Conservation (phyloP, 1,140 invertebrate species). For the Diprion similis region DNA sequence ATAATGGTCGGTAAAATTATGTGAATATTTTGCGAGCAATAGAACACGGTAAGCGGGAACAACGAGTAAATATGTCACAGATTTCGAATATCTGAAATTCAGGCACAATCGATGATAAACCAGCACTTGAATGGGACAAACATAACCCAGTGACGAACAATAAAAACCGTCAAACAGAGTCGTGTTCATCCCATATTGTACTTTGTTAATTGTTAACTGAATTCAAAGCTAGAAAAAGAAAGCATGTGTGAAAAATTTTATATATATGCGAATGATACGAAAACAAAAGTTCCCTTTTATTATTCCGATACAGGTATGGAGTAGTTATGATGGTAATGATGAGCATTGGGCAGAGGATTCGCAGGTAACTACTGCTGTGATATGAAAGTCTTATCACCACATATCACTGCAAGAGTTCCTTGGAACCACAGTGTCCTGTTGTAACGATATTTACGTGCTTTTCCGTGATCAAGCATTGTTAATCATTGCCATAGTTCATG, state of each 20-base stretch:
- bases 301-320: background rate
- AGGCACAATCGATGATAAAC: conserved; percentile 29
- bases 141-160: conserved; percentile 68
- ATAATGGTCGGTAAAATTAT: background rate
- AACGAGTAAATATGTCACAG: too few relatives aligned
- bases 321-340: conserved; percentile 19
- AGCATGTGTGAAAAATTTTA: background rate
- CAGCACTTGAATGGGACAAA: conserved; percentile 62
- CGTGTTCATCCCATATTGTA: conserved; percentile 60
- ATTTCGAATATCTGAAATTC: background rate
- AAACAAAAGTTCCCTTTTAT: background rate
- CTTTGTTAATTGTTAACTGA: conserved; percentile 22
- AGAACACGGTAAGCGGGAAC: too few relatives aligned
- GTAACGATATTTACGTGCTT: background rate
- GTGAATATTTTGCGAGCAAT: background rate
- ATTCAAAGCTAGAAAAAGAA: background rate
- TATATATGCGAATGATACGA: background rate
- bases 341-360: conserved; percentile 40
- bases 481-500: background rate
- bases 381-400: conserved; percentile 50
- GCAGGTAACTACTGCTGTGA: conserved; percentile 67
- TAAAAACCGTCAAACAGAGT: conserved; percentile 57
- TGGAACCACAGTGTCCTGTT: conserved; percentile 34
- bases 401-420: conserved; percentile 64
- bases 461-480: background rate